phyloP scores from a whole-genome alignment of 2,797 vertebrate species.

The Acrocephalus scirpaceus region DNA sequence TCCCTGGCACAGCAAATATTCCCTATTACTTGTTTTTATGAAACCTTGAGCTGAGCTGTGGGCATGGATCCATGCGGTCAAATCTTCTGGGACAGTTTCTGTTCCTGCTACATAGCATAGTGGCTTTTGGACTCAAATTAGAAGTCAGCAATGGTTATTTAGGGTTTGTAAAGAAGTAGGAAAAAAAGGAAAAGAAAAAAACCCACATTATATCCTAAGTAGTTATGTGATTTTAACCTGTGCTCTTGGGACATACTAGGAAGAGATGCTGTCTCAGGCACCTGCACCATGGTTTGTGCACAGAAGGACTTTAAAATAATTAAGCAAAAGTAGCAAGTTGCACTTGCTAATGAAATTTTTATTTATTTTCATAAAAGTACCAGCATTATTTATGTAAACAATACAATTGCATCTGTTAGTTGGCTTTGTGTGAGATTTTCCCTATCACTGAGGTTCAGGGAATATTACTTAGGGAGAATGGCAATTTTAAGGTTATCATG shows the following conservation, averaged over 20 bases:
- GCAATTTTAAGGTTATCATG: constrained; percentile 73
- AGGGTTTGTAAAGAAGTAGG: not conserved
- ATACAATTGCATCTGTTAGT: constrained; percentile 35
- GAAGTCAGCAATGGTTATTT: not conserved
- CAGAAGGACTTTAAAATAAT: constrained; percentile 11
- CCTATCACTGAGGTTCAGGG: constrained; percentile 46
- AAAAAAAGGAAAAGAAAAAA: not conserved
- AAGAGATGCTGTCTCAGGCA: not conserved
- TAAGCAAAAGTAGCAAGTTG: constrained; percentile 3
- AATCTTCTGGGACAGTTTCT: not conserved
- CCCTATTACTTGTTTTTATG: not conserved
- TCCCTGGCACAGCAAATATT: not conserved
- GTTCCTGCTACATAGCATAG: not conserved
- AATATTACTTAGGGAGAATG: constrained; percentile 67
- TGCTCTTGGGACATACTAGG: not conserved
- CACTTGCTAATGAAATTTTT: constrained; percentile 27
- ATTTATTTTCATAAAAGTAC: constrained; percentile 51
- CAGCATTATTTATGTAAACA: constrained; percentile 65
- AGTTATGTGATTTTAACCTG: not conserved
- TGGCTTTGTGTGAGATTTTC: constrained; percentile 47
- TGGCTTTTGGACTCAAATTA: not conserved
- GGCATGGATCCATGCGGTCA: not conserved
- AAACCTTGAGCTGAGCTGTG: not conserved
- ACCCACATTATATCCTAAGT: not conserved
- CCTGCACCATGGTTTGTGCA: not conserved